Conservation (phyloP, 2,113 vertebrate species). For the Vanacampus margaritifer region DNA sequence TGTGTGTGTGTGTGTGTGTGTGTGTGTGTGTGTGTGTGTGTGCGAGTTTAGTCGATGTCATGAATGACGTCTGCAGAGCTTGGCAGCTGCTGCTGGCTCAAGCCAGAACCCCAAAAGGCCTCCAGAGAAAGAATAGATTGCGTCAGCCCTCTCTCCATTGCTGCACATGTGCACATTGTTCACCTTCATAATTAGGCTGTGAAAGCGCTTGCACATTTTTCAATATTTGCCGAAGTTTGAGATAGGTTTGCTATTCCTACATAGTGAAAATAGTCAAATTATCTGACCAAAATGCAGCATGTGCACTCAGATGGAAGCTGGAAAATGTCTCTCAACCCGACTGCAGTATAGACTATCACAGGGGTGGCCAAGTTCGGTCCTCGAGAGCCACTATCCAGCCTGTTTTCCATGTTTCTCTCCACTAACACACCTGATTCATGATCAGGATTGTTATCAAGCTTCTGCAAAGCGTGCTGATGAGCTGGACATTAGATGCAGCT, state of each 20-base stretch:
- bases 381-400: no score
- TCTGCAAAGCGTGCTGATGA: no score
- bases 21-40: no score
- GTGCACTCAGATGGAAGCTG: neutral
- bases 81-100: conserved; percentile 40
- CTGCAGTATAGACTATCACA: no score
- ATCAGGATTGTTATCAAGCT: no score
- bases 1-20: no score
- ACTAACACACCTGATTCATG: no score
- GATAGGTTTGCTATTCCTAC: neutral
- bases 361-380: no score
- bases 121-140: conserved; percentile 37
- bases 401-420: no score
- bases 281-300: neutral
- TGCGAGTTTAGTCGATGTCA: conserved; percentile 16
- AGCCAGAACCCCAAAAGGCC: conserved; percentile 45
- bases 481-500: no score
- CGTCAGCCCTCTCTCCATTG: conserved; percentile 39
- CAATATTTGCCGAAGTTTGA: neutral
- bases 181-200: neutral
- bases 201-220: neutral
- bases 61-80: conserved; percentile 20
- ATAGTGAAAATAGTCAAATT: neutral
- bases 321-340: neutral
- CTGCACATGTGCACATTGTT: conserved; percentile 45